Evolutionary conservation across 2,797 vertebrate genomes (phyloP).

Genomic region (Hemitrygon akajei): DNA sequence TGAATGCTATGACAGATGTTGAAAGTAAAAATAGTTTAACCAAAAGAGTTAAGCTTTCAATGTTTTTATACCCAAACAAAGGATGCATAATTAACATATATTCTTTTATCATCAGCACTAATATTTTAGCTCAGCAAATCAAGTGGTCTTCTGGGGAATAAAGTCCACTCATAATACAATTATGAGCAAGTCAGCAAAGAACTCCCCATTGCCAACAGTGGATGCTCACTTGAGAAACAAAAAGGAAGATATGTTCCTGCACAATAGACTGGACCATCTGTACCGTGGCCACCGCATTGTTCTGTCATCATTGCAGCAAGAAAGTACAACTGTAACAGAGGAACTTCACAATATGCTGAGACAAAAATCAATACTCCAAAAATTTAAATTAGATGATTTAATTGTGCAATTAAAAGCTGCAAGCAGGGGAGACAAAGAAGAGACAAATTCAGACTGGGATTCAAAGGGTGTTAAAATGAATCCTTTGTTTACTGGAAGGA

Average conservation of each 20-base stretch:
- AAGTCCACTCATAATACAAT: background rate
- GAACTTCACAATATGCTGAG: conserved; percentile 52
- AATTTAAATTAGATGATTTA: conserved; percentile 27
- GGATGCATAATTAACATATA: background rate
- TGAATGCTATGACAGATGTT: no score
- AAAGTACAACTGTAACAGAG: conserved; percentile 45
- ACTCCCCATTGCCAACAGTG: conserved; percentile 42
- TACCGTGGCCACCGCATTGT: conserved; percentile 52
- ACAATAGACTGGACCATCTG: conserved; percentile 52
- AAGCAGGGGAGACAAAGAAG: background rate
- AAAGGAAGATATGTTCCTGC: conserved; percentile 55
- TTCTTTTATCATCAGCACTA: background rate
- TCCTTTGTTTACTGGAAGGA: background rate
- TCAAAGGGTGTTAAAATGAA: background rate
- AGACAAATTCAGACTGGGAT: background rate
- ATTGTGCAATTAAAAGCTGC: background rate
- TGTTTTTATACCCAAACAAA: background rate
- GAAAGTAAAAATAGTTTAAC: no score
- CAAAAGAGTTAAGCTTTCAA: background rate
- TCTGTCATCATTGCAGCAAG: conserved; percentile 51
- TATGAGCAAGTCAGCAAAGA: conserved; percentile 41
- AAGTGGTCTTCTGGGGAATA: background rate
- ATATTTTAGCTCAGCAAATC: background rate
- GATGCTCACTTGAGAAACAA: conserved; percentile 55
- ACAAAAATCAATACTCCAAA: conserved; percentile 55